Evolutionary conservation across 1,140 invertebrate species (phyloP).

Genomic region (Drosophila lacteicornis): DNA sequence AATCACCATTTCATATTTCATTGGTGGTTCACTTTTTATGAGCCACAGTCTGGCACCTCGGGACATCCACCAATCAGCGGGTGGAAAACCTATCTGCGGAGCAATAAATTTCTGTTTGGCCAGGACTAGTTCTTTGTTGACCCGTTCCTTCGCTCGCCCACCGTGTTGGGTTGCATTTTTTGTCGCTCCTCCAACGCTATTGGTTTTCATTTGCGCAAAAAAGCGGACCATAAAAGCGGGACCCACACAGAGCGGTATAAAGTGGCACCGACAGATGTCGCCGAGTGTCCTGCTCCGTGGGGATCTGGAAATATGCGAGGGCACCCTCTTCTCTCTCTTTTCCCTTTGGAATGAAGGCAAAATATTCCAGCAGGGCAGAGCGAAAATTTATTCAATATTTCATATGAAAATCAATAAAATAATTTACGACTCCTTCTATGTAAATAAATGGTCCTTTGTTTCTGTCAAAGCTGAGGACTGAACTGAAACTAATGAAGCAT

Average conservation of each 20-base stretch:
- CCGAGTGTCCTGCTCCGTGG: background rate
- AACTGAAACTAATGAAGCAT: background rate
- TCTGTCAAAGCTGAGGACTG: background rate
- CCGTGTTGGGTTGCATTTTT: constrained; percentile 29
- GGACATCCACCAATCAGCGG: constrained; percentile 15
- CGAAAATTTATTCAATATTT: constrained; percentile 24
- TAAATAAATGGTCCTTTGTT: background rate
- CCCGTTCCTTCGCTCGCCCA: background rate
- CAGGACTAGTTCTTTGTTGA: constrained; percentile 20
- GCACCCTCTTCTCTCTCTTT: background rate
- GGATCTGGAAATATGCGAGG: constrained; percentile 16
- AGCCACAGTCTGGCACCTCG: constrained; percentile 11
- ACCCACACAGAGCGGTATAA: constrained; percentile 18
- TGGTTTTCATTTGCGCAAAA: constrained; percentile 23
- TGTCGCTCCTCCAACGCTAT: background rate
- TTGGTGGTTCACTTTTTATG: constrained; percentile 20
- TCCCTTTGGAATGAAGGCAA: background rate
- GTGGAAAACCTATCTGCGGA: constrained; percentile 19
- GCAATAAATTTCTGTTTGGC: constrained; percentile 26
- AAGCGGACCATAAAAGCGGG: constrained; percentile 22
- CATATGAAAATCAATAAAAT: constrained; percentile 32
- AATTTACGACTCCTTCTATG: constrained; percentile 13
- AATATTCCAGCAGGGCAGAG: constrained; percentile 4
- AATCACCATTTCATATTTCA: constrained; percentile 39
- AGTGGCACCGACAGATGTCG: constrained; percentile 24